Evolutionary conservation across 2,888 invertebrate species (phyloP).

Genomic region (Perizoma affinitatum): DNA sequence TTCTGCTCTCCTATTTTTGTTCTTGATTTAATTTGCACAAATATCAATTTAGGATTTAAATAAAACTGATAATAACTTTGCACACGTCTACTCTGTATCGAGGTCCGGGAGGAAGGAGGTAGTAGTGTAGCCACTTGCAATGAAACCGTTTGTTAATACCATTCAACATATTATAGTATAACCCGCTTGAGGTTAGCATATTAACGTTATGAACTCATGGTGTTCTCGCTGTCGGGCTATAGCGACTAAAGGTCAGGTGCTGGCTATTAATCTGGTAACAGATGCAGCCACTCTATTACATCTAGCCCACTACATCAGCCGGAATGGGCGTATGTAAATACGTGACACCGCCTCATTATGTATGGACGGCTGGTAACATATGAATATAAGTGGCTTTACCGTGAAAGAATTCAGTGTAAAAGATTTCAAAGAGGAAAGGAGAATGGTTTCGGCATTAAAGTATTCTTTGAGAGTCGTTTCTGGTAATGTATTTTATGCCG

Average conservation of each 20-base stretch:
- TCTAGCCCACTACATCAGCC: conserved; percentile 35
- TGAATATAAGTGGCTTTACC: conserved; percentile 38
- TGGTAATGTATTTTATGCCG: too few relatives aligned
- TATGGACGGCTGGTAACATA: conserved; percentile 41
- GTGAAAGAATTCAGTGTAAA: conserved; percentile 36
- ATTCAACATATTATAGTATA: conserved; percentile 1
- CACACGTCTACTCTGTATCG: too few relatives aligned
- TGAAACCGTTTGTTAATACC: background rate
- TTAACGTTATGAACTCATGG: conserved; percentile 34
- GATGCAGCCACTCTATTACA: conserved; percentile 58
- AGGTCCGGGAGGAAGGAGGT: too few relatives aligned
- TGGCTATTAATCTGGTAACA: conserved; percentile 62
- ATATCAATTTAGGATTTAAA: too few relatives aligned
- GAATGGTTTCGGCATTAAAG: conserved; percentile 20
- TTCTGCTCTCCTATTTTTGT: too few relatives aligned
- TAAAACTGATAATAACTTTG: too few relatives aligned
- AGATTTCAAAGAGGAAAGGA: conserved; percentile 29
- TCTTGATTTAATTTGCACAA: too few relatives aligned
- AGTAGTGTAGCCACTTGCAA: too few relatives aligned
- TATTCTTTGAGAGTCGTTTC: conserved; percentile 4
- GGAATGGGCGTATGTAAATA: conserved; percentile 41
- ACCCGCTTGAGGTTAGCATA: conserved; percentile 29
- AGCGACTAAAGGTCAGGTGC: conserved; percentile 50
- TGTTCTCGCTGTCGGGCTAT: conserved; percentile 38
- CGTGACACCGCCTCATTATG: conserved; percentile 46